Percentiles rank a stretch among this genome's conserved stretches.
Conservation (phyloP, 2,888 invertebrate genomes). For the Netelia melanura region DNA sequence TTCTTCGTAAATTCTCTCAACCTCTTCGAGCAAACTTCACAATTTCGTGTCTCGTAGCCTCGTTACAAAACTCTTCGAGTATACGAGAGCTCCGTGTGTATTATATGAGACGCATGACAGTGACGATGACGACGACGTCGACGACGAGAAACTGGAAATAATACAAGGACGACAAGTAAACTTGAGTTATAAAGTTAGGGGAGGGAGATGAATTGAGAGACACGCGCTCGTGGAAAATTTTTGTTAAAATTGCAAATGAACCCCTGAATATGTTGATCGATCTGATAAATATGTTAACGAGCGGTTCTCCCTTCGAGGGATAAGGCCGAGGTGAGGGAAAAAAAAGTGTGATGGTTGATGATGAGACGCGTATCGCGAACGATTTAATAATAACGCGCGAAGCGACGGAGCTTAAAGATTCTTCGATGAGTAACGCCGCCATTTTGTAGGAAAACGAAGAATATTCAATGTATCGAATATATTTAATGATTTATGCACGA, state of each 20-base stretch:
- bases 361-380: conserved; percentile 1
- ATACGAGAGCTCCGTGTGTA: neutral
- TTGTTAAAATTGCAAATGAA: conserved; percentile 66
- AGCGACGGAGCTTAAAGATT: neutral
- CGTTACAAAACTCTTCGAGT: neutral
- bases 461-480: neutral
- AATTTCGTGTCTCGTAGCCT: neutral
- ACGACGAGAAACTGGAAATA: conserved; percentile 5
- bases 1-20: neutral
- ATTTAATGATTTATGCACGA: neutral
- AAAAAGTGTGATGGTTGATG: conserved; percentile 25
- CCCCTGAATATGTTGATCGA: conserved; percentile 66
- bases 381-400: conserved; percentile 1
- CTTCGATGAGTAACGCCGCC: neutral
- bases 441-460: neutral
- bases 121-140: neutral
- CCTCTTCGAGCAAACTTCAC: neutral
- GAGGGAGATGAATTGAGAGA: conserved; percentile 32
- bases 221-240: conserved; percentile 3
- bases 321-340: neutral
- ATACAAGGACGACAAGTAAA: conserved; percentile 30
- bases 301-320: neutral
- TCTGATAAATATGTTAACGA: conserved; percentile 68
- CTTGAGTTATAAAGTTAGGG: conserved; percentile 39
- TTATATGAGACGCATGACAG: neutral